phyloP scores from a whole-genome alignment of 2,797 vertebrate species.

The Hoplostethus mediterraneus region DNA sequence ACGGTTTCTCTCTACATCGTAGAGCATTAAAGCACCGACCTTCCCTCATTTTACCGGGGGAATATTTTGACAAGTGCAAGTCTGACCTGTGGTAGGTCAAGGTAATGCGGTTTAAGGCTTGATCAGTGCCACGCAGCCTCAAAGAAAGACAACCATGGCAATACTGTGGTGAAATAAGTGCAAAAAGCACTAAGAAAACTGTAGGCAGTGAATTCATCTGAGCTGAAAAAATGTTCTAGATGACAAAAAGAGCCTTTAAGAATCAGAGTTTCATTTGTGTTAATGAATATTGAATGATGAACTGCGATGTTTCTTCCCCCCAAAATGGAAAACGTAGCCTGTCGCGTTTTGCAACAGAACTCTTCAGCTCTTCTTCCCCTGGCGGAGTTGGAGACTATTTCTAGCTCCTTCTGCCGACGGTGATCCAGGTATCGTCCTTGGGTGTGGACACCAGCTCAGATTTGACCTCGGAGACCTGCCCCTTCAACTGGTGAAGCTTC shows the following conservation, averaged over 20 bases:
- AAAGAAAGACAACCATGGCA: not conserved
- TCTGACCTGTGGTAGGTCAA: not conserved
- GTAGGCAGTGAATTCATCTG: not conserved
- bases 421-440: constrained; percentile 97
- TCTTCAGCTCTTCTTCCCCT: not conserved
- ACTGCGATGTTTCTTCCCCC: constrained; percentile 1
- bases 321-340: not conserved
- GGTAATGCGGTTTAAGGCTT: constrained; percentile 36
- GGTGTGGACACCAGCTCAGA: constrained; percentile 94
- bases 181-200: not conserved
- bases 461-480: constrained; percentile 90
- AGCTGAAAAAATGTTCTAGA: not conserved
- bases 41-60: not conserved
- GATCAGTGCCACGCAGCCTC: not conserved
- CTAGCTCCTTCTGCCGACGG: constrained; percentile 88
- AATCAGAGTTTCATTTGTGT: not conserved
- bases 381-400: not conserved
- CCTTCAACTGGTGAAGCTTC: constrained; percentile 85
- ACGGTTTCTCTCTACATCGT: not conserved
- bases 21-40: constrained; percentile 4
- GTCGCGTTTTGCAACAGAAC: not conserved
- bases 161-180: not conserved
- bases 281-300: not conserved
- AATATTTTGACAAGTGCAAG: constrained; percentile 25
- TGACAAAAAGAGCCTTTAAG: not conserved